These are phyloP conservation scores for Brachyrhaphis roseni DNA, from an alignment of 2,797 vertebrate genomes.

Conservation along the genomic window DNA sequence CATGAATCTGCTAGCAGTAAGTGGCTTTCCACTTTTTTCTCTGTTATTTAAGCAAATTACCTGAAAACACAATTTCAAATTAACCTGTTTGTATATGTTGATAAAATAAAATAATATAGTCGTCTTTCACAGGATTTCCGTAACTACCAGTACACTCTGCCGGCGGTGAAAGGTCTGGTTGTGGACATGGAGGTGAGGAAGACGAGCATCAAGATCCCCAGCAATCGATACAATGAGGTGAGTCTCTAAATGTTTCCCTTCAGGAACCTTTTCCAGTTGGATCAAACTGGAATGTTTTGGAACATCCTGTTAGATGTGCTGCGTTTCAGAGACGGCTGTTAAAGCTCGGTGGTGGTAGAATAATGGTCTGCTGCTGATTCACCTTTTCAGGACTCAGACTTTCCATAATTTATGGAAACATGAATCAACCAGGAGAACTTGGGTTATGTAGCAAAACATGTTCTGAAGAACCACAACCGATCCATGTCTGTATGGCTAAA, in stretches of 20 bases:
- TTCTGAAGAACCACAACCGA: not conserved
- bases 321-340: not conserved
- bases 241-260: not conserved
- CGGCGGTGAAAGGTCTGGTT: conserved; percentile 93
- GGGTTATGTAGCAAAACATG: not conserved
- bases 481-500: not conserved
- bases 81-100: not conserved
- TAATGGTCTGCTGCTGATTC: not conserved
- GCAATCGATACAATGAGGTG: conserved; percentile 98
- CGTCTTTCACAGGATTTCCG: conserved; percentile 88
- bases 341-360: not conserved
- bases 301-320: not conserved
- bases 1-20: conserved; percentile 98
- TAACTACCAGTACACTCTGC: conserved; percentile 97
- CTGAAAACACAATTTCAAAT: not conserved
- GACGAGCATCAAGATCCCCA: conserved; percentile 98
- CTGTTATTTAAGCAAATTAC: not conserved
- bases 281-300: not conserved
- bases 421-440: not conserved
- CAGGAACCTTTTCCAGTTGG: not conserved
- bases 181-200: conserved; percentile 98
- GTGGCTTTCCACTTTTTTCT: conserved; percentile 47
- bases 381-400: not conserved
- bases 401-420: not conserved
- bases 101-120: not conserved